A percentile compares a stretch with the other conserved stretches of the same genome.
These are phyloP conservation scores for Cataglyphis altisquamis DNA, from an alignment of 2,888 invertebrate genomes.

Conservation along the genomic window DNA sequence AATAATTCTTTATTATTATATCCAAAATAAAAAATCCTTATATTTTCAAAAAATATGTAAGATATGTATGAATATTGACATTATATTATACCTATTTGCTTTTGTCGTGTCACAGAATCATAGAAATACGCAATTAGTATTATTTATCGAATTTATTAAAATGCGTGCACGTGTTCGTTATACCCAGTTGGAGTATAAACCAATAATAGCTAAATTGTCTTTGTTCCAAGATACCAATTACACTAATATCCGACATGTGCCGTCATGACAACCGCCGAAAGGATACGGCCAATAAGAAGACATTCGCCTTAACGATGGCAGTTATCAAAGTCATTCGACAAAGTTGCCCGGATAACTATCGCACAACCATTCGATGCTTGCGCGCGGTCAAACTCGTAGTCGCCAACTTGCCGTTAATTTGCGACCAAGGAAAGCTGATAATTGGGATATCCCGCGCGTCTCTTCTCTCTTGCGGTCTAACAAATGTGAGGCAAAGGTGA, in stretches of 20 bases:
- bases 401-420: constrained; percentile 70
- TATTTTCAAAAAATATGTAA: neutral
- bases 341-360: constrained; percentile 68
- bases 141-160: constrained; percentile 17
- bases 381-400: constrained; percentile 63
- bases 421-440: constrained; percentile 64
- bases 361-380: constrained; percentile 56
- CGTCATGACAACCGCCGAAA: constrained; percentile 15
- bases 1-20: neutral
- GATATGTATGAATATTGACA: neutral
- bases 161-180: neutral
- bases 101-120: neutral
- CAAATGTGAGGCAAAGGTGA: neutral
- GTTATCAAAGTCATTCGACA: constrained; percentile 64
- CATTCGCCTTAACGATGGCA: constrained; percentile 37
- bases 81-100: neutral
- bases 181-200: neutral
- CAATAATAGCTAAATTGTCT: constrained; percentile 13
- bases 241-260: constrained; percentile 29
- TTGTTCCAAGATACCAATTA: constrained; percentile 34
- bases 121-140: neutral
- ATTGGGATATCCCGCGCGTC: constrained; percentile 61
- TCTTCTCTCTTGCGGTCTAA: constrained; percentile 6
- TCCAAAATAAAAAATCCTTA: neutral
- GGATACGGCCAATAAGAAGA: constrained; percentile 25